Evolutionary conservation across 2,797 vertebrate species (phyloP), one percentile per base, ranked within the genome.

Genomic region (Echeneis naucrates): DNA sequence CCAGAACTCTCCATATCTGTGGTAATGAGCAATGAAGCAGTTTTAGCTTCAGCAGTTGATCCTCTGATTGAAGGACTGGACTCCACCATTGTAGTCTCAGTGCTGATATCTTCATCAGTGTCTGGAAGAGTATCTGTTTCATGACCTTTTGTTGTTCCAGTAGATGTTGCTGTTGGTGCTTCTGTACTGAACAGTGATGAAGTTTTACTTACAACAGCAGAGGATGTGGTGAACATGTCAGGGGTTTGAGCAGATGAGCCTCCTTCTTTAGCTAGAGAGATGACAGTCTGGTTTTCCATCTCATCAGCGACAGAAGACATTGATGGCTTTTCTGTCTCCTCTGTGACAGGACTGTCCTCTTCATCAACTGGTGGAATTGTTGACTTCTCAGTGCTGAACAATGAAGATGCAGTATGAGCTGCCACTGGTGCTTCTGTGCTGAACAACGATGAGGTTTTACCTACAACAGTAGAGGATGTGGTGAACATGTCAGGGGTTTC

Each of bases 351-450:
- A 52, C 19, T 72, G 7, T 48, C 57, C 4, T 32, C 4, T 14
- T 61, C 8, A 17, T 13, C 33, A 40, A 4, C 2, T 67, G 60
- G 5, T 8, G 12, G 12, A 7, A 9, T 13, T 55, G 77, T 45
- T 50, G 67, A 26, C 11, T 38, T 74, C 23, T 75, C 68, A 40
- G 67, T 77, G 21, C 72, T 79, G 13, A 77, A 40, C 16, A 78
- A 12, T 0, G 51, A 77, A 0, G 68, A 84, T 1, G 14, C 32
- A 53, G 56, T 57, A 2, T 71, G 10, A 26, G 10, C 8, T 52
- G 33, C 33, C 8, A 2, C 35, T 35, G 33, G 33, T 11, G 5
- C 2, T 10, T 35, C 33, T 35, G 33, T 35, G 33, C 33, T 35
- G 7, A 11, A 35, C 8, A 35, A 35, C 8, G 33, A 35, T 35